Evolutionary conservation across 2,888 invertebrate genomes (phyloP).

Genomic region (Spilarctia lutea): DNA sequence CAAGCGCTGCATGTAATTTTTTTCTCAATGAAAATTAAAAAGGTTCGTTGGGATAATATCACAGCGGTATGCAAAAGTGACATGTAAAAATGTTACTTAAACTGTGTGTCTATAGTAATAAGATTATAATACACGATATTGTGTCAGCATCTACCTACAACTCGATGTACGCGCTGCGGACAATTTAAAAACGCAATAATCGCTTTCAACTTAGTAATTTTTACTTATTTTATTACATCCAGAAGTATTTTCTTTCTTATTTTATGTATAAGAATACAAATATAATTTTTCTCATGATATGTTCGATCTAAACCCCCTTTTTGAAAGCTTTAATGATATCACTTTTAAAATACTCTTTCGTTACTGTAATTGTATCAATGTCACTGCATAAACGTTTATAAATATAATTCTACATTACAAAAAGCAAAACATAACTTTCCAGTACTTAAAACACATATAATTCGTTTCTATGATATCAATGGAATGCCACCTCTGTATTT

Average conservation of each 20-base stretch:
- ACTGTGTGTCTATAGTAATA: neutral
- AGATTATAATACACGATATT: neutral
- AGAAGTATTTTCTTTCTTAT: too few relatives aligned
- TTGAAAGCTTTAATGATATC: too few relatives aligned
- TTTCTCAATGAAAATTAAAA: neutral
- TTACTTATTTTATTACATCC: neutral
- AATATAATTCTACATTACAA: too few relatives aligned
- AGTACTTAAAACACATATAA: neutral
- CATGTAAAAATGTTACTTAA: neutral
- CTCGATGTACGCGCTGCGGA: neutral
- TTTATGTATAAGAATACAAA: neutral
- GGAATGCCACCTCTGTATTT: neutral
- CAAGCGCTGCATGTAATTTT: too few relatives aligned
- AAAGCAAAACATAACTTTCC: too few relatives aligned
- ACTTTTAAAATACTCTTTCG: too few relatives aligned
- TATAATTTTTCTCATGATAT: neutral
- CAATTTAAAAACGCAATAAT: too few relatives aligned
- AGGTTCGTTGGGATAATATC: neutral
- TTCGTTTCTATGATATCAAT: neutral
- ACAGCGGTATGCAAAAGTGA: neutral
- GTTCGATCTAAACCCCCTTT: neutral
- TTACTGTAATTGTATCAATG: too few relatives aligned
- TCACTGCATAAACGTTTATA: too few relatives aligned
- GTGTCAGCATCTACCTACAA: neutral
- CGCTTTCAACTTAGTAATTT: too few relatives aligned